These are phyloP conservation scores for Heliconius eleuchia DNA, from an alignment of 1,140 invertebrate species.

Conservation along the genomic window DNA sequence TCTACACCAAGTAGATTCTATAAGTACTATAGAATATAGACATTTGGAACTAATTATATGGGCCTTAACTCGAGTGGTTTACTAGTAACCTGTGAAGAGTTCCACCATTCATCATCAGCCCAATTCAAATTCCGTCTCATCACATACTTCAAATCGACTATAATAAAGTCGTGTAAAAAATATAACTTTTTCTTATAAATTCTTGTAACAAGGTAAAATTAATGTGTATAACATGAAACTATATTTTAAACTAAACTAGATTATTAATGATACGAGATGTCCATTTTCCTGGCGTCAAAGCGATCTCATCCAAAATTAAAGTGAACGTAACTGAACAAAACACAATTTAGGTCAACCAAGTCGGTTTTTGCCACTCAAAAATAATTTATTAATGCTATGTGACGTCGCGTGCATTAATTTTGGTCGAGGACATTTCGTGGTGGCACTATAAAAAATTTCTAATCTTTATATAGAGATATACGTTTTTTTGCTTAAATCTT, in stretches of 20 bases:
- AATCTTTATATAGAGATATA: neutral
- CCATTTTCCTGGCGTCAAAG: neutral
- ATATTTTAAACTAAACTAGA: neutral
- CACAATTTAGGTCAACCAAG: constrained; percentile 51
- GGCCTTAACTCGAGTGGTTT: no score
- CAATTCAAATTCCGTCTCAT: no score
- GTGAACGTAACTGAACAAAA: constrained; percentile 24
- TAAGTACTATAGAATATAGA: no score
- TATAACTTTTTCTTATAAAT: no score
- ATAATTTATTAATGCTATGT: constrained; percentile 19
- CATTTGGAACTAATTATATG: no score
- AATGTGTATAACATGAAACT: no score
- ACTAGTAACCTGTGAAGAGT: no score
- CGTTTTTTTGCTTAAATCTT: neutral
- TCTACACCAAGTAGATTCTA: no score
- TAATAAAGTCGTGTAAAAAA: no score
- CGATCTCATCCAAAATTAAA: neutral
- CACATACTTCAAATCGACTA: no score
- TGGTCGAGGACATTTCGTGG: constrained; percentile 2
- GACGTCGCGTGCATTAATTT: constrained; percentile 6
- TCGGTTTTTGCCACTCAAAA: constrained; percentile 22
- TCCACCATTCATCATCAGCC: no score
- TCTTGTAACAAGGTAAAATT: no score
- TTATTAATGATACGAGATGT: neutral
- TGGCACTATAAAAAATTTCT: neutral